A percentile compares a stretch with the other conserved stretches of the same genome.
Conservation (phyloP, 2,888 invertebrate species). For the Stegana nigrithorax region DNA sequence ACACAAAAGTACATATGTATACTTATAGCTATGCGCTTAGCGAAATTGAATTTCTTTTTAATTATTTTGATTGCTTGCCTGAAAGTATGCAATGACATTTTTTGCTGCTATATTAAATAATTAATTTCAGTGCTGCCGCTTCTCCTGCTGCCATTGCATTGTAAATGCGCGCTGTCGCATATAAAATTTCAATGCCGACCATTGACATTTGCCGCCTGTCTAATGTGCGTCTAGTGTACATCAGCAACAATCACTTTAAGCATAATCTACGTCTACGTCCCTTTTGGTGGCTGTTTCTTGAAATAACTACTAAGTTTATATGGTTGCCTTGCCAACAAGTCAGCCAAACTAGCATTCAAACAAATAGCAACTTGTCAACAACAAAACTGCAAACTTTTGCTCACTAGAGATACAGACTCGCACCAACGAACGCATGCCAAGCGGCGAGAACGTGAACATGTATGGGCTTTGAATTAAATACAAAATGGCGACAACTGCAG, state of each 20-base stretch:
- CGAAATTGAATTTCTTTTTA: constrained; percentile 35
- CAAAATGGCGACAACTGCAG: no score
- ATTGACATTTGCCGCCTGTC: not conserved
- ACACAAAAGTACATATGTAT: not conserved
- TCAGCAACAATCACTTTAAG: not conserved
- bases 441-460: no score
- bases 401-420: no score
- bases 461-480: no score
- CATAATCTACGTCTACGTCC: not conserved
- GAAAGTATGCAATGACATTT: constrained; percentile 34
- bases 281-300: not conserved
- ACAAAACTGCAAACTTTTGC: not conserved
- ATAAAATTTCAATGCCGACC: not conserved
- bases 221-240: constrained; percentile 2
- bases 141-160: no score
- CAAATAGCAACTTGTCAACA: not conserved
- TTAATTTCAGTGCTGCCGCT: not conserved
- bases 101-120: constrained; percentile 4
- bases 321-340: not conserved
- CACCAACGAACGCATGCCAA: no score
- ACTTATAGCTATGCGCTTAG: not conserved
- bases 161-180: not conserved
- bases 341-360: not conserved
- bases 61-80: constrained; percentile 42
- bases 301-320: constrained; percentile 13